Evolutionary conservation across 2,797 vertebrate species (phyloP).

Genomic region (Steatocranus sp.): DNA sequence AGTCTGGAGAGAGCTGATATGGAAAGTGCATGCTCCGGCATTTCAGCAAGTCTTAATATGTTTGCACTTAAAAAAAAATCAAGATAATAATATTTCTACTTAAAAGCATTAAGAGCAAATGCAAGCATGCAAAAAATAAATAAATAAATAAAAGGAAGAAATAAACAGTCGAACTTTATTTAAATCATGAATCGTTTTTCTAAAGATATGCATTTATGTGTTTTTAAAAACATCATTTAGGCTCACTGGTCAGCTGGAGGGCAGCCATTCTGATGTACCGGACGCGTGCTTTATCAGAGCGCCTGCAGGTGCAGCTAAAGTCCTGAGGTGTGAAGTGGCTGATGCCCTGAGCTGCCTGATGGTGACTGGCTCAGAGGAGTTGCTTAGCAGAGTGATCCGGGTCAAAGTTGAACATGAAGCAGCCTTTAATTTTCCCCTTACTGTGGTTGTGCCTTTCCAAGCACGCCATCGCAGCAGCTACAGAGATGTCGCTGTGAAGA

Average conservation of each 20-base stretch:
- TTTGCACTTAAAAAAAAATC: not conserved
- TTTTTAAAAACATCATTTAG: slow-evolving; percentile 6
- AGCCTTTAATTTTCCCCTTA: slow-evolving; percentile 74
- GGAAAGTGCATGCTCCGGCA: not conserved
- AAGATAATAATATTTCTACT: not conserved
- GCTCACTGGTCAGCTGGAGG: slow-evolving; percentile 3
- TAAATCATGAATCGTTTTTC: not conserved
- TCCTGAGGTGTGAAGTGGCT: slow-evolving; percentile 70
- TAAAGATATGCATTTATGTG: not conserved
- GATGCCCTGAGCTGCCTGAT: slow-evolving; percentile 78
- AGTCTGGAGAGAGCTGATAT: slow-evolving; percentile 15
- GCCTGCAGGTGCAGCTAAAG: slow-evolving; percentile 53
- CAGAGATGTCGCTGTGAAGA: slow-evolving; percentile 81
- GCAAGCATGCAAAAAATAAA: not conserved
- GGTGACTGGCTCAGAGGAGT: slow-evolving; percentile 81
- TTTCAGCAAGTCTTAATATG: not conserved
- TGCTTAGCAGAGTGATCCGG: slow-evolving; percentile 83
- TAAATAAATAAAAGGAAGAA: not conserved
- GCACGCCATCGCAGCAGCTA: slow-evolving; percentile 78
- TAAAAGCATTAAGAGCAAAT: not conserved
- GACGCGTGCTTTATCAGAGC: slow-evolving; percentile 75
- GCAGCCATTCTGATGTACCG: slow-evolving; percentile 13
- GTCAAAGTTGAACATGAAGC: slow-evolving; percentile 55
- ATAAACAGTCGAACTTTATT: not conserved
- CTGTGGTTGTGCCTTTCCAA: slow-evolving; percentile 76